These are phyloP conservation scores for Heteromormyrus szaboi DNA, from an alignment of 2,797 vertebrate genomes.

Conservation along the genomic window DNA sequence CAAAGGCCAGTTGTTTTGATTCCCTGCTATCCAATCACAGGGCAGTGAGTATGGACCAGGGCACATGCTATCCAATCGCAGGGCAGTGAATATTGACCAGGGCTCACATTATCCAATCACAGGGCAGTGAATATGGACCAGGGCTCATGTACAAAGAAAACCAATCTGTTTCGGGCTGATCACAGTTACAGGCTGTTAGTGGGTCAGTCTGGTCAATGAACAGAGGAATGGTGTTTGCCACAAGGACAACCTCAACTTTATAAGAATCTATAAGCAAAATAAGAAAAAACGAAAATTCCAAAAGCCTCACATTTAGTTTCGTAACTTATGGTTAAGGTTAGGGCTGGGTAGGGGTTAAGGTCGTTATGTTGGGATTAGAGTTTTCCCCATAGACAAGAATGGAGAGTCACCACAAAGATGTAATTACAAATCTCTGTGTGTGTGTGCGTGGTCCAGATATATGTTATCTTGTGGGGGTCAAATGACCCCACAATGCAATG, in stretches of 20 bases:
- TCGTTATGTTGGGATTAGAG: no score
- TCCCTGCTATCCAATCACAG: constrained; percentile 49
- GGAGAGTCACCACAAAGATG: no score
- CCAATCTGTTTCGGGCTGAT: background rate
- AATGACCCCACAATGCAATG: no score
- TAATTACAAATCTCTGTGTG: no score
- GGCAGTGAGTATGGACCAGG: constrained; percentile 44
- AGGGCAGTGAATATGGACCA: background rate
- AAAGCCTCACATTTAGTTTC: no score
- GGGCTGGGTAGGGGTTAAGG: no score
- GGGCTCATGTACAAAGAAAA: background rate
- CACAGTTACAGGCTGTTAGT: background rate
- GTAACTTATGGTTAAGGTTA: background rate
- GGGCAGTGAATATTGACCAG: background rate
- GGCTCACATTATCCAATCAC: background rate
- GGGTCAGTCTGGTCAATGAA: background rate
- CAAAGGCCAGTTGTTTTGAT: constrained; percentile 53
- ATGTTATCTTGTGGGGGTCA: no score
- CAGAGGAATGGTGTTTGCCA: background rate
- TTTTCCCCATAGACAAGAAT: no score
- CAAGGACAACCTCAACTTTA: background rate
- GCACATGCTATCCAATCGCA: constrained; percentile 27
- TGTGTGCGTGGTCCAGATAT: no score
- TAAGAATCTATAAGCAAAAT: background rate
- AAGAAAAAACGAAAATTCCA: background rate